Percentiles rank a stretch among this genome's conserved stretches.
These are phyloP conservation scores for Elysia chlorotica DNA, from an alignment of 1,140 invertebrate species.

Conservation along the genomic window DNA sequence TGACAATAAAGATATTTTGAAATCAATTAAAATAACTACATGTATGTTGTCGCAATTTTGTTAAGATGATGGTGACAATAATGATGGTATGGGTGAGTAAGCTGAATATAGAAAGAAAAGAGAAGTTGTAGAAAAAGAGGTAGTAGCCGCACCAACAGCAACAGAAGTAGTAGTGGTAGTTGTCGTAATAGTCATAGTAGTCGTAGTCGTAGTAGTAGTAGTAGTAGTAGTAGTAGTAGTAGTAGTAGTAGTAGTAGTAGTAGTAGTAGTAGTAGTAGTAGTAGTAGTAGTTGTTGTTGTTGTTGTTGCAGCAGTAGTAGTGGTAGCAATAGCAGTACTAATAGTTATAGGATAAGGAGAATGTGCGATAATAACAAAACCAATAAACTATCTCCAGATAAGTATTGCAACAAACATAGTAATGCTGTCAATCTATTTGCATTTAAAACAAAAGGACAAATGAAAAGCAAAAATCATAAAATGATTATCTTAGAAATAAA, in stretches of 20 bases:
- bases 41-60: too few species aligned
- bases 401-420: background rate
- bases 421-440: background rate
- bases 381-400: background rate
- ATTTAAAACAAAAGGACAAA: background rate
- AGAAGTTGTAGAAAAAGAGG: background rate
- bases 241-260: conserved; percentile 3
- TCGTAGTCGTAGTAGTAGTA: conserved; percentile 7
- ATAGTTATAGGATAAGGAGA: background rate
- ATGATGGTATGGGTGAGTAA: too few species aligned
- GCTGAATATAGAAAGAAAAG: too few species aligned
- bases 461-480: background rate
- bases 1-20: too few species aligned
- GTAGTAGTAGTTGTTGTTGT: conserved; percentile 3
- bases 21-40: too few species aligned
- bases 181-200: background rate
- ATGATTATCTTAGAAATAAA: background rate
- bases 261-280: background rate
- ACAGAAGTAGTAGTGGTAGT: background rate
- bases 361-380: background rate
- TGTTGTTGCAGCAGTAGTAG: background rate
- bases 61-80: too few species aligned
- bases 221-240: conserved; percentile 6
- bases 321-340: background rate
- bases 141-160: background rate